Evolutionary conservation across 2,888 invertebrate species (phyloP).

Genomic region (Branchinecta sandiegonensis): DNA sequence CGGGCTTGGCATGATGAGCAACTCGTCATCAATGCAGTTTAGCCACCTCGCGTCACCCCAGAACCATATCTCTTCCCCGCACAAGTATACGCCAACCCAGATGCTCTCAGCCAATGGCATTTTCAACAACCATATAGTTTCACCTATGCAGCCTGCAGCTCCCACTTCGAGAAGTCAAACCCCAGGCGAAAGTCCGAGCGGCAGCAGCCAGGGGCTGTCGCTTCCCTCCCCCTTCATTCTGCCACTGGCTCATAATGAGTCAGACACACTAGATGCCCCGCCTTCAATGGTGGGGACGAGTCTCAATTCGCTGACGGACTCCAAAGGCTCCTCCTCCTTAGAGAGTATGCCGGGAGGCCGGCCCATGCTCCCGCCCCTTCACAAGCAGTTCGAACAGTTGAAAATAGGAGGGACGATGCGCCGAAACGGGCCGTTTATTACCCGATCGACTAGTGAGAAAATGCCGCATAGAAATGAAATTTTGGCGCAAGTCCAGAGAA

Average conservation of each 20-base stretch:
- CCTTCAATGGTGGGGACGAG: conserved; percentile 19
- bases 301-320: conserved; percentile 22
- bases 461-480: conserved; percentile 70
- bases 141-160: background rate
- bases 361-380: conserved; percentile 21
- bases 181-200: conserved; percentile 2
- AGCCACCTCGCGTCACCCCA: background rate
- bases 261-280: conserved; percentile 1
- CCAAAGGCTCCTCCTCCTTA: conserved; percentile 20
- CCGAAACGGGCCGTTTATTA: conserved; percentile 24
- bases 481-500: conserved; percentile 64
- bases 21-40: conserved; percentile 14
- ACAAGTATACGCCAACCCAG: background rate
- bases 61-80: background rate
- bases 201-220: background rate
- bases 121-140: background rate
- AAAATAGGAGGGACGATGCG: conserved; percentile 24
- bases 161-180: background rate
- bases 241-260: conserved; percentile 22
- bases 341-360: conserved; percentile 21
- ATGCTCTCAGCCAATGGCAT: conserved; percentile 8
- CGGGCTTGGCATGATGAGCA: conserved; percentile 2
- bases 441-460: conserved; percentile 65
- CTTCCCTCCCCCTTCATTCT: conserved; percentile 20
- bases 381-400: conserved; percentile 23